Percentiles rank a stretch among this genome's conserved stretches.
These are phyloP conservation scores for Dasypus novemcinctus DNA, from an alignment of 2,113 vertebrate genomes.

Conservation along the genomic window DNA sequence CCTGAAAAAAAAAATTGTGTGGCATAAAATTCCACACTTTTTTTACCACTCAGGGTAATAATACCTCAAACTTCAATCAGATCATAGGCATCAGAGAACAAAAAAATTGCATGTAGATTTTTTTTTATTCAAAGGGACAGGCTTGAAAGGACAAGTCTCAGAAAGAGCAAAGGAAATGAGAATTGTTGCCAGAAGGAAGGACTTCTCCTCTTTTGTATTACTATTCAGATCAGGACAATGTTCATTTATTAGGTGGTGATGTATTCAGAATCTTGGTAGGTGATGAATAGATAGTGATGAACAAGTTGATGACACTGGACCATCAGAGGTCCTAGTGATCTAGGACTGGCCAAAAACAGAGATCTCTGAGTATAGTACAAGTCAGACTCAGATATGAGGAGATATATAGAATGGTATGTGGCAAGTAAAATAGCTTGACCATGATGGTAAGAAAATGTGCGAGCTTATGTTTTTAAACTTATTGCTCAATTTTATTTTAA, in stretches of 20 bases:
- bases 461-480: neutral
- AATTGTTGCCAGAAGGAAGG: neutral
- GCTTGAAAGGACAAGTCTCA: neutral
- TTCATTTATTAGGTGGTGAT: neutral
- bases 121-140: slow-evolving; percentile 28
- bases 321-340: neutral
- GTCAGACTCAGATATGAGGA: neutral
- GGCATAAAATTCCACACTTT: slow-evolving; percentile 24
- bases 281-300: neutral
- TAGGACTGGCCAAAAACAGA: neutral
- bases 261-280: neutral
- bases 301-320: neutral
- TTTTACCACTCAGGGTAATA: slow-evolving; percentile 42
- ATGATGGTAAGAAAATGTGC: neutral
- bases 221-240: neutral
- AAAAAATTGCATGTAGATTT: neutral
- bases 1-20: neutral
- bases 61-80: slow-evolving; percentile 45
- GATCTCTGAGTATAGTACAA: neutral
- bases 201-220: neutral
- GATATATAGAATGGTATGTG: neutral
- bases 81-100: neutral
- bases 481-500: neutral
- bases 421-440: neutral
- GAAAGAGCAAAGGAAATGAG: neutral